Evolutionary conservation across 2,888 invertebrate species (phyloP).

Genomic region (Deroplatys truncata): DNA sequence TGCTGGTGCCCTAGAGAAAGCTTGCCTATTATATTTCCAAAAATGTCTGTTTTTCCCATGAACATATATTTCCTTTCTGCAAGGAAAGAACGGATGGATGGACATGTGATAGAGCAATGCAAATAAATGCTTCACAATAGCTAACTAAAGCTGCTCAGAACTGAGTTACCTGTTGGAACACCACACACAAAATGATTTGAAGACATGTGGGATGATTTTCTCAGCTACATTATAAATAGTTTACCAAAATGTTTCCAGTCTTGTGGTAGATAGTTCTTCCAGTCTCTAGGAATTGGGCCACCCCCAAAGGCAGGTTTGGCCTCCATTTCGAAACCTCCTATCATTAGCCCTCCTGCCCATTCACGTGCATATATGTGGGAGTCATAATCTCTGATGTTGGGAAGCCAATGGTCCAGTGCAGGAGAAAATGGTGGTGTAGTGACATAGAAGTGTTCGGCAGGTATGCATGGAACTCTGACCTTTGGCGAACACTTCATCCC

Average conservation of each 20-base stretch:
- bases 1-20: too few relatives aligned
- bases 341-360: conserved; percentile 55
- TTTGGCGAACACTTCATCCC: conserved; percentile 54
- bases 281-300: conserved; percentile 46
- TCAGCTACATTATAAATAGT: conserved; percentile 33
- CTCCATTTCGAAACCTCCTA: conserved; percentile 63
- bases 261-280: conserved; percentile 51
- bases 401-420: conserved; percentile 43
- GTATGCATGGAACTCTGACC: conserved; percentile 64
- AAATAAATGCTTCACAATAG: background rate
- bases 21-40: too few relatives aligned
- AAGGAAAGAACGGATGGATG: too few relatives aligned
- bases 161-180: background rate
- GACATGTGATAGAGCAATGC: too few relatives aligned
- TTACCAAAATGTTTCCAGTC: conserved; percentile 61
- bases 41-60: too few relatives aligned
- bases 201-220: background rate
- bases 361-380: conserved; percentile 58
- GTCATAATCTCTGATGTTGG: conserved; percentile 62
- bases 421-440: conserved; percentile 49
- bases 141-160: conserved; percentile 2
- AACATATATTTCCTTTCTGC: too few relatives aligned
- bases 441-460: conserved; percentile 65
- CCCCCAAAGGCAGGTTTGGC: conserved; percentile 59
- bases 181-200: too few relatives aligned